Percentiles rank a stretch among this genome's conserved stretches.
Evolutionary conservation across 2,888 invertebrate species (phyloP).

Genomic region (Laspeyria flexula): DNA sequence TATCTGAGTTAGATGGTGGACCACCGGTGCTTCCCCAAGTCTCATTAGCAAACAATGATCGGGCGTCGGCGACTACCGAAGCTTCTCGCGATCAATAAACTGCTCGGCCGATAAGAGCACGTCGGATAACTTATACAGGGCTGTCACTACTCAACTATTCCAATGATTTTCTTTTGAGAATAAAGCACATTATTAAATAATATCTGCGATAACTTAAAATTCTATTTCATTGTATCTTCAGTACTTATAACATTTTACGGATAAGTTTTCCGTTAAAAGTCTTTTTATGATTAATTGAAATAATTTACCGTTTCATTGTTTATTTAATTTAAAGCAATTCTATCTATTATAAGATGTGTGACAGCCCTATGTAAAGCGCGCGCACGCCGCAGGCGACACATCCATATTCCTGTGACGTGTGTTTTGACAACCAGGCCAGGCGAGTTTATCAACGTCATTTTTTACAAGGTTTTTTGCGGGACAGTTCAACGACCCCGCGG

Average conservation of each 20-base stretch:
- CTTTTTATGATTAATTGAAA: too few species aligned
- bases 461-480: constrained; percentile 60
- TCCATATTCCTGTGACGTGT: constrained; percentile 82
- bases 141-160: constrained; percentile 22
- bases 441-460: constrained; percentile 64
- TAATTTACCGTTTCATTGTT: too few species aligned
- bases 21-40: constrained; percentile 66
- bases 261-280: too few species aligned
- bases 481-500: constrained; percentile 67
- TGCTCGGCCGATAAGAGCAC: constrained; percentile 54
- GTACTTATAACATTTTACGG: too few species aligned
- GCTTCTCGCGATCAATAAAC: constrained; percentile 67
- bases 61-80: constrained; percentile 54
- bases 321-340: too few species aligned
- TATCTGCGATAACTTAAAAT: not conserved
- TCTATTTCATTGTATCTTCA: too few species aligned
- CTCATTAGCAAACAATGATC: constrained; percentile 83
- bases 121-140: constrained; percentile 37
- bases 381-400: constrained; percentile 71
- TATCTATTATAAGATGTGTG: constrained; percentile 10
- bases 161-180: not conserved
- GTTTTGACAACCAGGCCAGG: constrained; percentile 74
- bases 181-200: not conserved
- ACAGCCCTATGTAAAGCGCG: constrained; percentile 49
- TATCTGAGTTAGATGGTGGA: constrained; percentile 53